These are phyloP conservation scores for Alfaro cultratus DNA, from an alignment of 2,797 vertebrate genomes.

Conservation along the genomic window DNA sequence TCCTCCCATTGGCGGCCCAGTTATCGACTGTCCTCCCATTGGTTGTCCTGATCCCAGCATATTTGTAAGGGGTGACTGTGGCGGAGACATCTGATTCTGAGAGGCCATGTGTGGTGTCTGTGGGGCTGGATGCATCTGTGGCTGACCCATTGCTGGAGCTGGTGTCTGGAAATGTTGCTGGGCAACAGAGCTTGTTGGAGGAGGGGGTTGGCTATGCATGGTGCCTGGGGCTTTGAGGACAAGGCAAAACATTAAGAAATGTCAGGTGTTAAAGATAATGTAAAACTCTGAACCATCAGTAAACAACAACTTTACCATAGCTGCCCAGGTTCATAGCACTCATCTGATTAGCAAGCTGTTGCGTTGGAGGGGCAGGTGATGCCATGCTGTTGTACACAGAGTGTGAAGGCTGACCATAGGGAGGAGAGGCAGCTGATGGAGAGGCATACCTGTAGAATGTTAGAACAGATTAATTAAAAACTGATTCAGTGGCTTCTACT, in stretches of 20 bases:
- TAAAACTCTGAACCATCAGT: neutral
- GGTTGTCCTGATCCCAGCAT: slow-evolving; percentile 38
- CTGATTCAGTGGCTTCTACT: neutral
- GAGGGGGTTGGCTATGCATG: slow-evolving; percentile 56
- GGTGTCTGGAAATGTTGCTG: slow-evolving; percentile 77
- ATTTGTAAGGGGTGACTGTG: slow-evolving; percentile 53
- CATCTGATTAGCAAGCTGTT: slow-evolving; percentile 89
- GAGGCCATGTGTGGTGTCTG: slow-evolving; percentile 75
- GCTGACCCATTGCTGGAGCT: slow-evolving; percentile 64
- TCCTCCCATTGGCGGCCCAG: slow-evolving; percentile 60
- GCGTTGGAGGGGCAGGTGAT: slow-evolving; percentile 67
- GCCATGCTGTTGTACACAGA: slow-evolving; percentile 76
- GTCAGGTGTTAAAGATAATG: neutral
- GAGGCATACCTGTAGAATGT: slow-evolving; percentile 79
- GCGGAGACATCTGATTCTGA: slow-evolving; percentile 62
- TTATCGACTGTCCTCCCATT: slow-evolving; percentile 68
- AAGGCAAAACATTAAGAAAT: slow-evolving; percentile 9
- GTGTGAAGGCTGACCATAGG: slow-evolving; percentile 78
- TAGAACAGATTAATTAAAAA: neutral
- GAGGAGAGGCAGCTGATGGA: slow-evolving; percentile 64
- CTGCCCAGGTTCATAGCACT: slow-evolving; percentile 87
- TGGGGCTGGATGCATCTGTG: slow-evolving; percentile 75
- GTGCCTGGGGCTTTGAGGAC: slow-evolving; percentile 74
- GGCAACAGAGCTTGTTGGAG: slow-evolving; percentile 63
- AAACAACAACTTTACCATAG: slow-evolving; percentile 79